Percentiles rank a stretch among this genome's conserved stretches.
Evolutionary conservation across 1,140 invertebrate genomes (phyloP).

Genomic region (Meloidogyne floridensis): DNA sequence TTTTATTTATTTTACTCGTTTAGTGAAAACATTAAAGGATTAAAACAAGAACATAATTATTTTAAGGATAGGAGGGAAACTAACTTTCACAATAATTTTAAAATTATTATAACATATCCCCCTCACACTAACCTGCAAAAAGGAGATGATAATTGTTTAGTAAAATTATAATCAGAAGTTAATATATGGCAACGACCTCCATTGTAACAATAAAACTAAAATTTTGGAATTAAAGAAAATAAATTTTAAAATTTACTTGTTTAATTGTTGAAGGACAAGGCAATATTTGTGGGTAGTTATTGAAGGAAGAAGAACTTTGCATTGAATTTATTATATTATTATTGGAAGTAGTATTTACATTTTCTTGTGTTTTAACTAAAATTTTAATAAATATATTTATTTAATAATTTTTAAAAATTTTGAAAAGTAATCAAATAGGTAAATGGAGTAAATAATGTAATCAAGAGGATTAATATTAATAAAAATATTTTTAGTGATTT

Average conservation of each 20-base stretch:
- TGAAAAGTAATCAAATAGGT: too few species aligned
- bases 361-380: background rate
- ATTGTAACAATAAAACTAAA: background rate
- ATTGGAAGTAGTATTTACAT: background rate
- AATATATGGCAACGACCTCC: background rate
- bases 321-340: background rate
- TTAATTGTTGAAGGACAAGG: background rate
- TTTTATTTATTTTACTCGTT: too few species aligned
- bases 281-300: background rate
- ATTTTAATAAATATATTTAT: background rate
- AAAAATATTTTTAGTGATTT: too few species aligned
- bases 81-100: too few species aligned
- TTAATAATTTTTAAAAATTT: too few species aligned
- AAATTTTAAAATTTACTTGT: background rate
- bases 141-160: background rate
- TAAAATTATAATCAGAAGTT: background rate
- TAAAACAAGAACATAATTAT: too few species aligned
- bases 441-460: too few species aligned
- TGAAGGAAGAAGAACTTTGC: background rate
- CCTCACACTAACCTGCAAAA: background rate
- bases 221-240: background rate
- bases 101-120: too few species aligned
- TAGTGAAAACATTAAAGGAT: too few species aligned
- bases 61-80: too few species aligned
- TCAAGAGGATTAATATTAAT: too few species aligned